Conservation (phyloP, 92 coral and sea anemone species). For the Actinernus sp. region DNA sequence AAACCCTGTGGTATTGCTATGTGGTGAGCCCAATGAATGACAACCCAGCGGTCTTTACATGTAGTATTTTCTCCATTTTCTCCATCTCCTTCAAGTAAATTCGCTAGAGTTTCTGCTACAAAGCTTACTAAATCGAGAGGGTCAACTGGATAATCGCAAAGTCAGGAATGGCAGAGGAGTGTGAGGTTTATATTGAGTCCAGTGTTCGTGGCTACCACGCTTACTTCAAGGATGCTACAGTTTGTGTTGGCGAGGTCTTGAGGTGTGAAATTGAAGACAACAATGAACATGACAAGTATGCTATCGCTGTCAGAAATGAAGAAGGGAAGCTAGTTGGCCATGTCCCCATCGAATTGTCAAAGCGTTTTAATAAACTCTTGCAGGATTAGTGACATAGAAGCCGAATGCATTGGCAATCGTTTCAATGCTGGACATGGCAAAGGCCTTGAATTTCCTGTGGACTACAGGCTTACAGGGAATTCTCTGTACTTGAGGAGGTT, state of each 20-base stretch:
- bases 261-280: slow-evolving; percentile 35
- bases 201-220: slow-evolving; percentile 62
- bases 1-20: no score
- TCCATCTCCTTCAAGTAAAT: no score
- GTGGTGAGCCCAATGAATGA: no score
- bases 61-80: no score
- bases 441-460: slow-evolving; percentile 70
- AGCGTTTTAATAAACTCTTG: slow-evolving; percentile 19
- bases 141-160: neutral
- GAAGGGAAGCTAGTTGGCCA: slow-evolving; percentile 39
- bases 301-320: slow-evolving; percentile 40
- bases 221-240: slow-evolving; percentile 36
- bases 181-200: slow-evolving; percentile 51
- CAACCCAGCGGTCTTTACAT: no score
- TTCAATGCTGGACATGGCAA: slow-evolving; percentile 66
- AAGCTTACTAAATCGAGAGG: no score
- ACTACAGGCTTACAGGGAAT: slow-evolving; percentile 59
- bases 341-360: slow-evolving; percentile 40
- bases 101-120: no score
- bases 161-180: slow-evolving; percentile 30
- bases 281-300: slow-evolving; percentile 48
- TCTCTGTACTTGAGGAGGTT: slow-evolving; percentile 33
- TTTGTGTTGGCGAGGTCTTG: slow-evolving; percentile 30
- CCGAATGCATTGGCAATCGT: slow-evolving; percentile 65
- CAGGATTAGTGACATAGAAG: slow-evolving; percentile 50